Conservation (phyloP, 2,888 invertebrate genomes). For the Crematogaster levior region DNA sequence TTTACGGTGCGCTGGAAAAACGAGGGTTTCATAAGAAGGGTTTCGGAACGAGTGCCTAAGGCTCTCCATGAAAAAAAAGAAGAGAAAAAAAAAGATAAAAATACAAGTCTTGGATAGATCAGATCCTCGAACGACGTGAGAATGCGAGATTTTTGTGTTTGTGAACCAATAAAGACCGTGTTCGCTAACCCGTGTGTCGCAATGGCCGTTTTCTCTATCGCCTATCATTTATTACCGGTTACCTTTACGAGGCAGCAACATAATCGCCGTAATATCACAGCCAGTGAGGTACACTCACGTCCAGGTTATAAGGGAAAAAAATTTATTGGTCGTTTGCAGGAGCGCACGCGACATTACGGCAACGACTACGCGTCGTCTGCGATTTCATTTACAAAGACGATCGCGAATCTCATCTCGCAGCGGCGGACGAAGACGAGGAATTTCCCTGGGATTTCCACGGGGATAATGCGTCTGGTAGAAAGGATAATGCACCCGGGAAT, state of each 20-base stretch:
- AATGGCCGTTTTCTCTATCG: not conserved
- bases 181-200: not conserved
- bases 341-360: conserved; percentile 3
- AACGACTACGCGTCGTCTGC: conserved; percentile 16
- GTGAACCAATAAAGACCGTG: not conserved
- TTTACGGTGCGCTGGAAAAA: conserved; percentile 28
- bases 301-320: not conserved
- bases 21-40: not conserved
- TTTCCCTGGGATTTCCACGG: conserved; percentile 47
- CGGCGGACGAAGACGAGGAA: conserved; percentile 41
- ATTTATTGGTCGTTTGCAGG: conserved; percentile 35
- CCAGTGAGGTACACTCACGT: not conserved
- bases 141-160: not conserved
- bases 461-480: conserved; percentile 43
- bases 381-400: conserved; percentile 45
- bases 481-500: conserved; percentile 52
- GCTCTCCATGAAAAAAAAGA: not conserved
- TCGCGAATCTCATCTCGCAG: conserved; percentile 51
- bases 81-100: no score
- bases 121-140: not conserved
- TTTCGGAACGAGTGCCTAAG: not conserved
- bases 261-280: conserved; percentile 32
- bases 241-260: conserved; percentile 30
- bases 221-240: conserved; percentile 18
- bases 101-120: no score